phyloP scores from a whole-genome alignment of 2,113 vertebrate species.

The Scomber japonicus region DNA sequence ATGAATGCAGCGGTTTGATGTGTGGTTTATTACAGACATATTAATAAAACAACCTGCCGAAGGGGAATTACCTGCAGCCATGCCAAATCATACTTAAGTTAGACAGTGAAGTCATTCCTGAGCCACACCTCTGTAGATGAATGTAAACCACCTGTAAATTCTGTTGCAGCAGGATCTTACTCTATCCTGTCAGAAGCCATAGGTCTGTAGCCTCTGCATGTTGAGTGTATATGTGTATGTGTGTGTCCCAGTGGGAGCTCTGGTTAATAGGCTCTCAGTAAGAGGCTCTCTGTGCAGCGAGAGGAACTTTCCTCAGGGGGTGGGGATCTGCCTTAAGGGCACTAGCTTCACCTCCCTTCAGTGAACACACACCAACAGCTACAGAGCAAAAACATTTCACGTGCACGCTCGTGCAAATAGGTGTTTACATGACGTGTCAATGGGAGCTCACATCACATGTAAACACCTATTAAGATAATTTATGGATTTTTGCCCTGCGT shows the following conservation, averaged over 20 bases:
- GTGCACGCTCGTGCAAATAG: conserved; percentile 35
- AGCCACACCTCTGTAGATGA: not conserved
- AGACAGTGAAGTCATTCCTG: not conserved
- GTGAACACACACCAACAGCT: conserved; percentile 23
- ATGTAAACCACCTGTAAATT: not conserved
- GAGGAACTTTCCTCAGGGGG: conserved; percentile 39
- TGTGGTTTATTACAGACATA: not conserved
- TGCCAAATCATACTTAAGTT: not conserved
- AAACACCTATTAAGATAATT: conserved; percentile 31
- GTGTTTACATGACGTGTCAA: conserved; percentile 33
- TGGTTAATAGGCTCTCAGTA: conserved; percentile 59
- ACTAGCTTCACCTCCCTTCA: not conserved
- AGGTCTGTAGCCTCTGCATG: not conserved
- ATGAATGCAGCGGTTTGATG: not conserved
- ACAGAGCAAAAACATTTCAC: conserved; percentile 35
- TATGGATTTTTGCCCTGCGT: not conserved
- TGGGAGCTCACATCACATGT: conserved; percentile 33
- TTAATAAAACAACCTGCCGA: not conserved
- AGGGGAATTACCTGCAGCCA: not conserved
- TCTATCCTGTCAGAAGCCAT: conserved; percentile 3
- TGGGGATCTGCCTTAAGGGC: conserved; percentile 45
- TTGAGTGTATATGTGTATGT: conserved; percentile 14
- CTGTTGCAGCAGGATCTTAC: not conserved
- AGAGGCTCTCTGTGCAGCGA: conserved; percentile 9
- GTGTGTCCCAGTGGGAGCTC: conserved; percentile 51